phyloP scores from a whole-genome alignment of 2,113 vertebrate species.

The Plectropomus leopardus region DNA sequence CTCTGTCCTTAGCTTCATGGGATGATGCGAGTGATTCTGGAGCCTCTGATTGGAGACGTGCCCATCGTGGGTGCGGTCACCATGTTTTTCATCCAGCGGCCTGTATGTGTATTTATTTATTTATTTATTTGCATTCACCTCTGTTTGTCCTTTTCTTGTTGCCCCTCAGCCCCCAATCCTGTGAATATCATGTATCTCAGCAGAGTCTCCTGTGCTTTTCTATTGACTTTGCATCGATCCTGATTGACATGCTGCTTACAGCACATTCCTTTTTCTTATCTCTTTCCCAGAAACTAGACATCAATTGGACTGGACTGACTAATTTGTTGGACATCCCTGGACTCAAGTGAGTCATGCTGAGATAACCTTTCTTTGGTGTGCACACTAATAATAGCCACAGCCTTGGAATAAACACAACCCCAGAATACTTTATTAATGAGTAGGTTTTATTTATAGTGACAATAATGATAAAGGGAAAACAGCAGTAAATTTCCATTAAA shows the following conservation, averaged over 20 bases:
- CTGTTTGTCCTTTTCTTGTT: constrained; percentile 29
- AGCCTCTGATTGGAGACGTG: constrained; percentile 92
- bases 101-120: constrained; percentile 88
- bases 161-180: constrained; percentile 1
- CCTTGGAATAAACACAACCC: neutral
- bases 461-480: neutral
- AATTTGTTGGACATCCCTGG: constrained; percentile 95
- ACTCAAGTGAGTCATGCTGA: constrained; percentile 87
- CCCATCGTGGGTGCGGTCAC: constrained; percentile 93
- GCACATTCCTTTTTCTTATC: constrained; percentile 27
- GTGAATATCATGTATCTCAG: constrained; percentile 13
- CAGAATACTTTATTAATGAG: neutral
- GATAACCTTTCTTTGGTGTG: neutral
- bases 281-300: constrained; percentile 88
- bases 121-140: constrained; percentile 38
- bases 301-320: constrained; percentile 96
- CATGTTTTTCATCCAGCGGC: constrained; percentile 94
- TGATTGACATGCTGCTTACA: constrained; percentile 18
- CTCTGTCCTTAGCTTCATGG: constrained; percentile 87
- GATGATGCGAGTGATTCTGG: constrained; percentile 93
- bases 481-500: neutral
- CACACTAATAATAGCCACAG: neutral
- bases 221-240: constrained; percentile 46
- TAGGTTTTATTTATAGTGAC: neutral
- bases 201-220: neutral